Evolutionary conservation across 2,888 invertebrate genomes (phyloP).

Genomic region (Carterocephalus palaemon): DNA sequence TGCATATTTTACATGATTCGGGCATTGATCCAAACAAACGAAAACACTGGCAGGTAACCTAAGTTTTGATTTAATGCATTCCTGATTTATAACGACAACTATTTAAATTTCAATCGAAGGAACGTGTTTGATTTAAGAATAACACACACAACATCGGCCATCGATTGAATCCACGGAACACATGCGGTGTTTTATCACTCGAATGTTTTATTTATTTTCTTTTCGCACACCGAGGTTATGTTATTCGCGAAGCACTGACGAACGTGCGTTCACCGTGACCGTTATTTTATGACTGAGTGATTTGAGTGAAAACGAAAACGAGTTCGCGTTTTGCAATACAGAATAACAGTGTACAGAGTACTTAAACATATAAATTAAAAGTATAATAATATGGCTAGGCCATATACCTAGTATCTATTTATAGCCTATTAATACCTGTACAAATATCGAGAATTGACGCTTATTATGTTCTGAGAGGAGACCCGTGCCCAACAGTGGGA

Average conservation of each 20-base stretch:
- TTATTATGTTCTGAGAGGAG: too few relatives aligned
- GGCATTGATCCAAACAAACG: too few relatives aligned
- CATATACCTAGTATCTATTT: too few relatives aligned
- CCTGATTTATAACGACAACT: constrained; percentile 7
- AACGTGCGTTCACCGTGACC: constrained; percentile 16
- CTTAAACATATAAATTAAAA: neutral
- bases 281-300: constrained; percentile 18
- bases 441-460: too few relatives aligned
- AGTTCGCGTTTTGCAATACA: constrained; percentile 17
- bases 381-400: too few relatives aligned
- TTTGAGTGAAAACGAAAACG: too few relatives aligned
- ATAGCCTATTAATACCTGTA: too few relatives aligned
- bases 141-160: constrained; percentile 3
- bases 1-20: too few relatives aligned
- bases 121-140: constrained; percentile 7
- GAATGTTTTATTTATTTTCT: constrained; percentile 30
- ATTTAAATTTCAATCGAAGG: constrained; percentile 7
- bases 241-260: constrained; percentile 20
- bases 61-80: constrained; percentile 15
- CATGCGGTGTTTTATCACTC: constrained; percentile 25
- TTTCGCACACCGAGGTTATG: constrained; percentile 25
- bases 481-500: too few relatives aligned
- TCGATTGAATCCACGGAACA: constrained; percentile 15
- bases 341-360: constrained; percentile 7
- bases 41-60: constrained; percentile 14